Percentiles rank a stretch among this genome's conserved stretches.
phyloP scores from a whole-genome alignment of 2,888 invertebrate genomes.

The Apodemia mormo region DNA sequence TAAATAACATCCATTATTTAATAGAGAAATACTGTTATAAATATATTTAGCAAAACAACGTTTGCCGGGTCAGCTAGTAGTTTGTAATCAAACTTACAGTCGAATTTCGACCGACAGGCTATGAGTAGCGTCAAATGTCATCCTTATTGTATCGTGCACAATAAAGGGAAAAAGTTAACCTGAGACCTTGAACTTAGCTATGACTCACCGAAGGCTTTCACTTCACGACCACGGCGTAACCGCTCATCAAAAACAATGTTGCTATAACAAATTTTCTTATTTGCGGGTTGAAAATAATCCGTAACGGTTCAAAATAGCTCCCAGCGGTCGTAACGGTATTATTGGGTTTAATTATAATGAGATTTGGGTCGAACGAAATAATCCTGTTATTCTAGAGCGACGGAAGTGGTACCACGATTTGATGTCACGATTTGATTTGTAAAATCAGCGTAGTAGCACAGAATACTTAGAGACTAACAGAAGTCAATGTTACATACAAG shows the following conservation, averaged over 20 bases:
- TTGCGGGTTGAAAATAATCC: constrained; percentile 31
- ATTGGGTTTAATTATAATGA: constrained; percentile 31
- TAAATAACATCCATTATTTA: too few relatives aligned
- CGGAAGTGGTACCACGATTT: neutral
- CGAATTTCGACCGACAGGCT: too few relatives aligned
- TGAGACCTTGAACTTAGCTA: neutral
- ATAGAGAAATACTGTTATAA: too few relatives aligned
- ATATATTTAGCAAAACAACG: too few relatives aligned
- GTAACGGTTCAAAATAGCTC: constrained; percentile 38
- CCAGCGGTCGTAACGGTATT: constrained; percentile 33
- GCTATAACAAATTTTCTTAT: constrained; percentile 2
- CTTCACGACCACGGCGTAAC: neutral
- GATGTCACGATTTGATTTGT: neutral
- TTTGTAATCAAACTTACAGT: too few relatives aligned
- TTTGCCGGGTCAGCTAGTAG: too few relatives aligned
- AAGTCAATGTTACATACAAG: too few relatives aligned
- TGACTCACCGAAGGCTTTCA: neutral
- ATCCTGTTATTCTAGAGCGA: neutral
- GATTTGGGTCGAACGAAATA: constrained; percentile 19
- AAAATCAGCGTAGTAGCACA: neutral
- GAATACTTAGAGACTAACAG: too few relatives aligned
- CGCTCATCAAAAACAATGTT: too few relatives aligned
- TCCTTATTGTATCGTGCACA: too few relatives aligned
- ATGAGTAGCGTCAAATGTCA: too few relatives aligned
- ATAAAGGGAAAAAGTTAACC: too few relatives aligned